Evolutionary conservation across 2,888 invertebrate genomes (phyloP), one percentile per base, ranked within the genome.

Genomic region (Macrophya annulata): DNA sequence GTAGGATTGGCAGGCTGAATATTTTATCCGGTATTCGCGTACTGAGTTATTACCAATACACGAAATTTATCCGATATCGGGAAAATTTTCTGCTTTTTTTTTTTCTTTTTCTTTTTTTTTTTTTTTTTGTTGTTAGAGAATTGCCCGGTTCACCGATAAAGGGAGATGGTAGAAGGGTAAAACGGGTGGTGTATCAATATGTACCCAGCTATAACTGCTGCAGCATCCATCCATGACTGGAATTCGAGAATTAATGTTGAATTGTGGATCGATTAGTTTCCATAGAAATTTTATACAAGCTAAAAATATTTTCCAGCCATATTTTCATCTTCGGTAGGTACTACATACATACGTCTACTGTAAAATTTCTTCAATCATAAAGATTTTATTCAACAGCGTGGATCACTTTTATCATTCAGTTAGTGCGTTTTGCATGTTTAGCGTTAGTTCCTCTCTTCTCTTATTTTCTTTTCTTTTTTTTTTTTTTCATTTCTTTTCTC

Each of bases 11-110:
- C 79, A 62, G 79, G 62, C 79, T 59, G 79, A 81, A 81, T 79
- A 79, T 81, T 81, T 81, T n/a, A 81, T 51, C n/a, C 15, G 15
- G 62, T 21, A 21, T 37, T 25, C n/a, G 37, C 10, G 77, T 31
- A 55, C 9, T 10, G 48, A 79, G 79, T 81, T 81, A 81, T 81
- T 81, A 81, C 62, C 79, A 31, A 62, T 81, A 81, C 51, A 51
- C 40, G 40, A 62, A 81, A 81, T 81, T 31, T 81, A 62, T 81
- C 79, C 79, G 79, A 62, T 81, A 81, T 81, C 79, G 79, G 77
- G 55, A n/a, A 81, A 31, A 81, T 62, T 81, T n/a, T n/a, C n/a
- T n/a, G n/a, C n/a, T n/a, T n/a, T n/a, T n/a, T n/a, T n/a, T n/a
- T n/a, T n/a, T n/a, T n/a, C n/a, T n/a, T n/a, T n/a, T n/a, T n/a